Base-by-base conservation (phyloP, 2,888 invertebrate species). In the Danaus chrysippus region DNA sequence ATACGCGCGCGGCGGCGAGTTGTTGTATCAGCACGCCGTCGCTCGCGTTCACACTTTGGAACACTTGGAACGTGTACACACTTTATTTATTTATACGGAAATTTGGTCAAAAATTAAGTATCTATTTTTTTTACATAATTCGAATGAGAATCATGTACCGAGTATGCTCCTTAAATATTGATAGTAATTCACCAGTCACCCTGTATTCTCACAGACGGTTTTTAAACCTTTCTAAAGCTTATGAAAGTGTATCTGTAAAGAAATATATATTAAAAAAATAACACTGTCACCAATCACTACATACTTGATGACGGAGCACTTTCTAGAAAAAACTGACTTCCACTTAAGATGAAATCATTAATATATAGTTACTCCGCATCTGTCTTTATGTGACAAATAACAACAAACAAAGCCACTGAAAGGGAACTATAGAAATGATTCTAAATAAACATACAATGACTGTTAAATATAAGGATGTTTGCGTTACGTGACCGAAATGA, bases 301-400 rank as follows among this genome's bases (percentile, higher is more conserved):
- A 61, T 52, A 53, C 56, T 52, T 12, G 41, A 58, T 61, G 61
- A 64, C 61, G 42, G 53, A 53, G 58, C 64, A 54, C 42, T 59
- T 61, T 61, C 23, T 34, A 34, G 23, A 34, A 52, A 54, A 59
- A 57, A 63, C 56, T 60, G 62, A 66, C 52, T 58, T 64, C 62
- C 68, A 58, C 61, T 67, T 64, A 64, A 59, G 44, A 57, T 58
- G 66, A 58, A 58, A 68, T 70, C 68, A 68, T 71, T 67, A 68
- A 68, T 69, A 69, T 64, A 65, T 68, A 71, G 69, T 69, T 71
- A 69, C 65, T 60, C 61, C 62, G 63, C 69, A 68, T 69, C 67
- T 71, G 69, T 71, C 74, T 71, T 73, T 70, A 62, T 57, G 70
- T 72, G 73, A 74, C 74, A 73, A 59, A 66, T 62, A 61, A 66